Evolutionary conservation across 1,140 invertebrate species (phyloP).

Genomic region (Drosophila nigrodunni): DNA sequence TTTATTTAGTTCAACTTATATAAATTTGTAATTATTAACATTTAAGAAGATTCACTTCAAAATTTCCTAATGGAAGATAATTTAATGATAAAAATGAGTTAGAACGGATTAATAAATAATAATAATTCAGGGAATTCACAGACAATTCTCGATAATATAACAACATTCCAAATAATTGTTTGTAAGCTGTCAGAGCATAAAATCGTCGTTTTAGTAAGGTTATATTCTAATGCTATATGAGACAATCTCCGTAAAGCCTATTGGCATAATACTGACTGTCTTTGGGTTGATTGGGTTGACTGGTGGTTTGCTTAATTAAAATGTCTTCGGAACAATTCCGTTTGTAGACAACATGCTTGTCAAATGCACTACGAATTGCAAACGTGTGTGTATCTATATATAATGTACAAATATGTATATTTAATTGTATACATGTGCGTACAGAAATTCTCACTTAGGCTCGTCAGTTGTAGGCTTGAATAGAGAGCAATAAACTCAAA

Average conservation of each 20-base stretch:
- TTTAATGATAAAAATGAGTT: too few species aligned
- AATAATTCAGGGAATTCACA: too few species aligned
- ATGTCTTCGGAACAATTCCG: constrained; percentile 69
- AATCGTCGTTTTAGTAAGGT: too few species aligned
- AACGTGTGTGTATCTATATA: neutral
- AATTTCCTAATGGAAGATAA: too few species aligned
- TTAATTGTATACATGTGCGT: constrained; percentile 14
- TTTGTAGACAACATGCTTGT: constrained; percentile 52
- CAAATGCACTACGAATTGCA: constrained; percentile 49
- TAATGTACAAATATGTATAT: neutral
- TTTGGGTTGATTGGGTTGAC: constrained; percentile 13
- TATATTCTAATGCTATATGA: too few species aligned
- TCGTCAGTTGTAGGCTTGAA: constrained; percentile 28
- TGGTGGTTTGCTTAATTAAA: constrained; percentile 71
- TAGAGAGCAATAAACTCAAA: neutral
- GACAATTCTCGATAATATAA: too few species aligned
- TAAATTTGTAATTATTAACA: too few species aligned
- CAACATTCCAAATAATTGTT: too few species aligned
- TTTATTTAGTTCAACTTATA: neutral
- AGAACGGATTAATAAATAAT: too few species aligned
- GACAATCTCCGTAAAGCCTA: too few species aligned
- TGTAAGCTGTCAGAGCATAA: too few species aligned
- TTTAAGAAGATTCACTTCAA: too few species aligned
- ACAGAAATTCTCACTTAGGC: constrained; percentile 43
- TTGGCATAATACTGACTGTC: neutral